Base-by-base conservation (phyloP, 1,140 invertebrate genomes). In the Drosophila repleta region DNA sequence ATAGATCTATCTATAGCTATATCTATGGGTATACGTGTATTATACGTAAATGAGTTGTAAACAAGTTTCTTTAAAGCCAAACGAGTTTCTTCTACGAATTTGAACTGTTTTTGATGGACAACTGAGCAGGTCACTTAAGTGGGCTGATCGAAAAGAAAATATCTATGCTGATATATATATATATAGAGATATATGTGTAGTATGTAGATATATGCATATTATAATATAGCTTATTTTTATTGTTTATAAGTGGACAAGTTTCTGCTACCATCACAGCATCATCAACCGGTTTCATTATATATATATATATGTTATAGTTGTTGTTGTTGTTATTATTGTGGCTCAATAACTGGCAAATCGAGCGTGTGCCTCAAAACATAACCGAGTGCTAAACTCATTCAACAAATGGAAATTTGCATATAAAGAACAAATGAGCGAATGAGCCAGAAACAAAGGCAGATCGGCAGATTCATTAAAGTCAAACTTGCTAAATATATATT, bases 281-380 rank as follows among this genome's bases (percentile, higher is more conserved):
- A 52, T 45, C 18, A 72, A 85, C 80, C 68, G 80, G 81, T 79
- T 84, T 10, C 17, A n/a, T 62, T 51, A 35, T 35, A 35, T 35
- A 11, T 24, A 43, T 62, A n/a, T 52, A 29, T 35, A 61, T 66
- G 35, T 24, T 52, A 21, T 46, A 17, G 18, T 18, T 48, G 29
- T 24, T 61, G 17, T 61, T 53, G 8, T 2, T 69, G 43, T 26
- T 37, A 18, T 60, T 69, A 41, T 20, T 51, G 45, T 26, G 49
- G 20, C 18, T 55, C 43, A n/a, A 61, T 37, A 69, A 74, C 55
- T 70, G 79, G 71, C 60, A 41, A 51, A 43, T 52, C 13, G 26
- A 63, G 67, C 79, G 79, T 69, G 63, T 83, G 75, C 72, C 72
- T 72, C 72, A 72, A 35, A 49, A 32, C 60, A 76, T 84, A 73